Percentiles rank a stretch among this genome's conserved stretches.
Conservation (phyloP, 1,140 invertebrate genomes). For the Penaeus vannamei region DNA sequence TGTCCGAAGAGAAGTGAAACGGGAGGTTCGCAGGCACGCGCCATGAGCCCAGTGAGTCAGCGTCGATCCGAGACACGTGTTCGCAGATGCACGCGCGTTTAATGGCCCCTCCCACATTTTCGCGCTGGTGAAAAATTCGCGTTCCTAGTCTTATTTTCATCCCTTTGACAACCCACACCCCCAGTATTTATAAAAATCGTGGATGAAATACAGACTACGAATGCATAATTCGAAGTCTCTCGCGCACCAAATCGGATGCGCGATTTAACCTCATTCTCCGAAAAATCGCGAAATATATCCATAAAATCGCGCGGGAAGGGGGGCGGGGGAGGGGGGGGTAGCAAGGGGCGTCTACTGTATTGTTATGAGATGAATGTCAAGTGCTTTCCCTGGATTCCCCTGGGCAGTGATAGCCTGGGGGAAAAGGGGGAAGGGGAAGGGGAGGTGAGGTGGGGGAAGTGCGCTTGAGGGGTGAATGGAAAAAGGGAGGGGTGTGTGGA, state of each 20-base stretch:
- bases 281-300: neutral
- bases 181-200: no score
- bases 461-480: neutral
- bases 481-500: neutral
- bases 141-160: no score
- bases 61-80: slow-evolving; percentile 12
- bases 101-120: neutral
- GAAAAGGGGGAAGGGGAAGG: neutral
- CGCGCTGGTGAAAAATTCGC: no score
- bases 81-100: slow-evolving; percentile 32
- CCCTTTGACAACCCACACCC: no score
- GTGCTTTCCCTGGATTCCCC: neutral
- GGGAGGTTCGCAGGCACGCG: neutral
- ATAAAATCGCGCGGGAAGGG: neutral
- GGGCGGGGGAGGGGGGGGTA: neutral
- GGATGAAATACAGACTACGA: no score
- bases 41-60: neutral
- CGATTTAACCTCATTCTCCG: no score
- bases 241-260: no score
- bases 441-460: neutral
- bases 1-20: neutral
- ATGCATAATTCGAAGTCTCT: no score
- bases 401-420: neutral
- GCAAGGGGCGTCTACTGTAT: neutral
- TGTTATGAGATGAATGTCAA: slow-evolving; percentile 35